A percentile compares a stretch with the other conserved stretches of the same genome.
These are phyloP conservation scores for Atherinosoma microstoma DNA, from an alignment of 2,797 vertebrate genomes.

Conservation along the genomic window DNA sequence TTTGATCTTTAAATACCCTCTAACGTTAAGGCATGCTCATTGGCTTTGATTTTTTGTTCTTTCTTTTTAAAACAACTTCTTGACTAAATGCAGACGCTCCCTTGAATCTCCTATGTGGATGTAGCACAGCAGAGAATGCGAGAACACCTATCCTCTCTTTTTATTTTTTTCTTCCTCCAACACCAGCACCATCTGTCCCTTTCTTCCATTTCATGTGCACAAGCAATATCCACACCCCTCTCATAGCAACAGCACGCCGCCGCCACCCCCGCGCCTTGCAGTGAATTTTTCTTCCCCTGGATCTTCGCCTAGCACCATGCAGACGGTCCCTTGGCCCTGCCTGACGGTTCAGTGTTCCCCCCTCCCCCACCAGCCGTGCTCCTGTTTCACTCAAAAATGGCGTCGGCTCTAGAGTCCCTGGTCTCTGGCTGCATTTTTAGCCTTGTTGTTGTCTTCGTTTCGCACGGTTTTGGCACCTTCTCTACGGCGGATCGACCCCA, in stretches of 20 bases:
- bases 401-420: constrained; percentile 85
- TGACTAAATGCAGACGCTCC: constrained; percentile 80
- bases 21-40: constrained; percentile 81
- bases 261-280: constrained; percentile 74
- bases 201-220: constrained; percentile 86
- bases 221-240: constrained; percentile 82
- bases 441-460: constrained; percentile 87
- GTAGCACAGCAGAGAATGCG: constrained; percentile 68
- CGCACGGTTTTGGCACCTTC: constrained; percentile 76
- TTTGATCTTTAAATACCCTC: constrained; percentile 88
- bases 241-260: constrained; percentile 83
- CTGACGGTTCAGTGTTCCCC: constrained; percentile 79
- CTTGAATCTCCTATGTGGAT: constrained; percentile 70
- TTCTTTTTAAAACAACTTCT: constrained; percentile 47
- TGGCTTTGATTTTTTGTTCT: constrained; percentile 73
- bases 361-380: constrained; percentile 85
- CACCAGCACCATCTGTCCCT: constrained; percentile 85
- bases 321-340: constrained; percentile 84
- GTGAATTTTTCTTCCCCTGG: constrained; percentile 71
- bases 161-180: constrained; percentile 62
- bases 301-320: constrained; percentile 76
- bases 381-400: constrained; percentile 90
- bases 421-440: constrained; percentile 86
- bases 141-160: constrained; percentile 76
- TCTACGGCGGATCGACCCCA: constrained; percentile 74